Percentiles rank a stretch among this genome's conserved stretches.
Conservation (phyloP, 1,140 invertebrate species). For the Grapholita molesta region DNA sequence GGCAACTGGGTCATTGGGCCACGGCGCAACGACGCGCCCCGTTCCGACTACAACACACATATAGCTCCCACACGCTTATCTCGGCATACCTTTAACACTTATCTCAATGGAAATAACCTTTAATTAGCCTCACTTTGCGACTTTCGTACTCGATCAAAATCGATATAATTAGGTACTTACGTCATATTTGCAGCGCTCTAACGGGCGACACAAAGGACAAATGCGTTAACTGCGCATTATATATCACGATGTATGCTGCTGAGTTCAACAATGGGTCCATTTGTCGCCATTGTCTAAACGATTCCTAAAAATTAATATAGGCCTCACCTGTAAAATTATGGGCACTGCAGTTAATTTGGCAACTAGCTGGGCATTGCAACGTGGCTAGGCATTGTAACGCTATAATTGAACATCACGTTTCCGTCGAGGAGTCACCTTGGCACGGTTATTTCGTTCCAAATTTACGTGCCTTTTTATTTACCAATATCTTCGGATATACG, state of each 20-base stretch:
- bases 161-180: background rate
- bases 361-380: too few species aligned
- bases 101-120: slow-evolving; percentile 9
- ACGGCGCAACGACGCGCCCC: slow-evolving; percentile 39
- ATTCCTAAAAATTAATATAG: background rate
- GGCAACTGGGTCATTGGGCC: slow-evolving; percentile 72
- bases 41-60: background rate
- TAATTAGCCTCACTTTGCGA: background rate
- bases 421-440: slow-evolving; percentile 55
- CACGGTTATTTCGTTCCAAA: slow-evolving; percentile 51
- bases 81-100: slow-evolving; percentile 4
- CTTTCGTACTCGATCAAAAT: background rate
- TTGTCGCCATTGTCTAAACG: background rate
- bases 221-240: background rate
- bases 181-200: background rate
- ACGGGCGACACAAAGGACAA: background rate
- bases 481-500: slow-evolving; percentile 6
- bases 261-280: background rate
- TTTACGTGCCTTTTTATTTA: slow-evolving; percentile 38
- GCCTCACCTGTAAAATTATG: background rate
- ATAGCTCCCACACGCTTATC: slow-evolving; percentile 16
- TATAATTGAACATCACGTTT: slow-evolving; percentile 61
- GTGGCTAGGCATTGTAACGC: slow-evolving; percentile 27
- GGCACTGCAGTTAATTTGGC: slow-evolving; percentile 33
- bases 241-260: slow-evolving; percentile 16